Base-by-base conservation (phyloP, 2,888 invertebrate genomes). In the Ophion ellenae region DNA sequence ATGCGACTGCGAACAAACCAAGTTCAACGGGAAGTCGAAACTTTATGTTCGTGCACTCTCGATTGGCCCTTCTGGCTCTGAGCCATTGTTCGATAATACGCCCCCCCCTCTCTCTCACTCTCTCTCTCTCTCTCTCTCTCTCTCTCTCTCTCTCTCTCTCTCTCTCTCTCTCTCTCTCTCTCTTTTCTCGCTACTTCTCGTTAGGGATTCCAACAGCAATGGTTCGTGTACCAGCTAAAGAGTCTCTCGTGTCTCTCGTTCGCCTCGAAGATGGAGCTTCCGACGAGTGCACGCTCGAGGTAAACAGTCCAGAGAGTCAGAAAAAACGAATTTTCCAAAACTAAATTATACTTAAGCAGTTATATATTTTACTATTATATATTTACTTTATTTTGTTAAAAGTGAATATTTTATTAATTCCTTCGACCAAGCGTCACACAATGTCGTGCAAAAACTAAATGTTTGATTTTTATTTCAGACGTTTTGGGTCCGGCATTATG, bases 181-280 rank as follows among this genome's bases (percentile, higher is more conserved):
- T 14, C 10, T 24, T 76, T 20, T 71, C 63, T 71, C 53, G 11
- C 79, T 36, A 45, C 78, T 36, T 57, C 85, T 82, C 82, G 82
- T 85, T 85, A 82, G 64, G 47, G 81, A 85, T 85, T 85, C 81
- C 85, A 74, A 85, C 82, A 85, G 75, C 61, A 82, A 85, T 82
- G 77, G 77, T 74, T 80, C 73, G 76, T 76, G 73, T 77, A 79
- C 77, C 66, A 66, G 11, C 77, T 81, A 57, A 81, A 84, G 76
- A 57, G 61, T 84, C 70, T 53, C 66, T 47, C 47, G 59, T 67
- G 61, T 80, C 57, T 61, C 69, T 64, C 59, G 4, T 66, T 53
- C 66, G 7, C 32, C 17, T 75, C 28, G 66, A 71, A 66, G 66
- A 80, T 63, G 70, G 28, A 45, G 66, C 79, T 57, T 76, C 32